phyloP scores from a whole-genome alignment of 1,140 invertebrate species.

The Drosophila neocordata region DNA sequence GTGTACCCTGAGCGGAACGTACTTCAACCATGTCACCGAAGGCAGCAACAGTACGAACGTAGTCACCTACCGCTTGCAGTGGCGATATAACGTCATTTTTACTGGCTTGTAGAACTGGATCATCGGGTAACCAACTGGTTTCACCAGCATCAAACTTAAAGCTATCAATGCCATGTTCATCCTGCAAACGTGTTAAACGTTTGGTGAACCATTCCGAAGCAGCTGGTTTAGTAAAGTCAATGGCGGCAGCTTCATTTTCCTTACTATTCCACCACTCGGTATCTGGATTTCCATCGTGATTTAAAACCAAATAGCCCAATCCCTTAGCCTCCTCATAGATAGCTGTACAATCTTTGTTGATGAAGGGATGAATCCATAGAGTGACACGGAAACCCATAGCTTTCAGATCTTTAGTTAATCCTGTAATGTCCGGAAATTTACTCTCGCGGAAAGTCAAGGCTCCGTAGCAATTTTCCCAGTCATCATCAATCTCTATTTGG shows the following conservation, averaged over 20 bases:
- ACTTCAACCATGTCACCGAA: slow-evolving; percentile 90
- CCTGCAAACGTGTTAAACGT: slow-evolving; percentile 85
- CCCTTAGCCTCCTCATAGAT: slow-evolving; percentile 85
- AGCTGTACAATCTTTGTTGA: slow-evolving; percentile 89
- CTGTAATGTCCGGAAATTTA: slow-evolving; percentile 89
- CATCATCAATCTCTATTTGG: slow-evolving; percentile 95
- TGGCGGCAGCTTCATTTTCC: slow-evolving; percentile 84
- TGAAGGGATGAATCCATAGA: slow-evolving; percentile 95
- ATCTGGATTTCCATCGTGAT: slow-evolving; percentile 84
- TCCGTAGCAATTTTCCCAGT: slow-evolving; percentile 95
- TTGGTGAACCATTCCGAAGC: slow-evolving; percentile 90
- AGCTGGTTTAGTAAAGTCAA: slow-evolving; percentile 91
- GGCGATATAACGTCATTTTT: slow-evolving; percentile 83
- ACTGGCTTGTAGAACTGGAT: slow-evolving; percentile 83
- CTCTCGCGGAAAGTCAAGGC: slow-evolving; percentile 88
- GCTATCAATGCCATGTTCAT: slow-evolving; percentile 89
- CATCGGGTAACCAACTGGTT: slow-evolving; percentile 85
- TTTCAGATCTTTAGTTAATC: slow-evolving; percentile 85
- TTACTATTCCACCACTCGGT: slow-evolving; percentile 94
- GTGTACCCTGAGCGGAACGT: slow-evolving; percentile 86
- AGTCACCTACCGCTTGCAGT: slow-evolving; percentile 86
- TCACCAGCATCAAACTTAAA: slow-evolving; percentile 98
- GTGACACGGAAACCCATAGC: slow-evolving; percentile 88
- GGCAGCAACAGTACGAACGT: slow-evolving; percentile 86
- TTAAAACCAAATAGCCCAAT: slow-evolving; percentile 86